Percentiles rank a stretch among this genome's conserved stretches.
Evolutionary conservation across 37 sponge, comb jelly and placozoan species (phyloP).

Genomic region (Petrosia ficiformis): DNA sequence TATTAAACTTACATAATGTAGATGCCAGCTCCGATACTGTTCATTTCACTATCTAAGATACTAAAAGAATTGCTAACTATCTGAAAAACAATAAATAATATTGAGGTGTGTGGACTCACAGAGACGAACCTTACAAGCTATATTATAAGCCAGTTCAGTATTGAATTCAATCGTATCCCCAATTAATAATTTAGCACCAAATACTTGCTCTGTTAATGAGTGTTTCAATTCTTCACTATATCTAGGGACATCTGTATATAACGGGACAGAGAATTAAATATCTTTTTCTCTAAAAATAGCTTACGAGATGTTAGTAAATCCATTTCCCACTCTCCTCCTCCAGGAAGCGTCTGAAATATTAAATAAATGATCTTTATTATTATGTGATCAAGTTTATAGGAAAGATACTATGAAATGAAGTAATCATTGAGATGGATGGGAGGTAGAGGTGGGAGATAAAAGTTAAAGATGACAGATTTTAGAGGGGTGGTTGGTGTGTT

Average conservation of each 20-base stretch:
- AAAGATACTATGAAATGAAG: too few relatives aligned
- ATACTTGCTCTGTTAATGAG: conserved; percentile 15
- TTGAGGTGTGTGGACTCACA: neutral
- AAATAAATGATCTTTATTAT: too few relatives aligned
- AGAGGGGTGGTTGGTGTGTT: too few relatives aligned
- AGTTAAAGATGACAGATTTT: too few relatives aligned
- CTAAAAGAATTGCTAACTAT: conserved; percentile 48
- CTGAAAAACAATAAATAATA: conserved; percentile 1
- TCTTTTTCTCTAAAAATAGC: neutral
- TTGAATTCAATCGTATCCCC: neutral
- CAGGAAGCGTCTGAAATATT: neutral
- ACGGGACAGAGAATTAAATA: neutral
- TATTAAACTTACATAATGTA: conserved; percentile 28
- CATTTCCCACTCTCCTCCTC: conserved; percentile 18
- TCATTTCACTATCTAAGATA: conserved; percentile 31
- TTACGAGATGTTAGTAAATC: conserved; percentile 32
- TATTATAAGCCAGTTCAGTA: conserved; percentile 9
- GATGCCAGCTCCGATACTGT: conserved; percentile 42
- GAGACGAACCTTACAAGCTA: conserved; percentile 4
- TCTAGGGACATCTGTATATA: conserved; percentile 22
- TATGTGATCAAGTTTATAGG: too few relatives aligned
- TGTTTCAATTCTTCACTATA: conserved; percentile 25
- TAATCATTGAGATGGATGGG: too few relatives aligned
- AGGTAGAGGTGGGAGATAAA: too few relatives aligned
- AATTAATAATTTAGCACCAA: conserved; percentile 25